These are phyloP conservation scores for Drosophila seclusa DNA, from an alignment of 2,888 invertebrate species.

Conservation along the genomic window DNA sequence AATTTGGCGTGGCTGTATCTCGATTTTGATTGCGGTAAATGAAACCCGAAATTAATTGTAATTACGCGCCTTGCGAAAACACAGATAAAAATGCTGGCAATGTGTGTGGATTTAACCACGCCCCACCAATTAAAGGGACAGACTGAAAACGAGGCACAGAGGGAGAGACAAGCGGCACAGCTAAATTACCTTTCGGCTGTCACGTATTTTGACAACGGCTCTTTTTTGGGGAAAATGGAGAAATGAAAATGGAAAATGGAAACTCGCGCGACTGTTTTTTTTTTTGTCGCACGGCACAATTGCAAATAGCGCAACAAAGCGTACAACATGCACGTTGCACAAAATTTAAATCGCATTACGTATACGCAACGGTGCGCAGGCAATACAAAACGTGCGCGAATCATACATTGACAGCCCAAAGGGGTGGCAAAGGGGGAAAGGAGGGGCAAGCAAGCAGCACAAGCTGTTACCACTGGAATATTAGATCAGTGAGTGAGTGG, in stretches of 20 bases:
- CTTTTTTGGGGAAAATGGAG: conserved; percentile 25
- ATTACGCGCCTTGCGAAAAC: conserved; percentile 56
- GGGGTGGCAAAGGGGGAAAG: neutral
- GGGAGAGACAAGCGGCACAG: neutral
- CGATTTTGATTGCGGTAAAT: conserved; percentile 72
- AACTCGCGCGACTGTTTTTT: conserved; percentile 7
- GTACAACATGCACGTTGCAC: conserved; percentile 52
- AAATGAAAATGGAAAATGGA: conserved; percentile 47
- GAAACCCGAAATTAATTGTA: conserved; percentile 77
- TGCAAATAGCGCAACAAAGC: conserved; percentile 53
- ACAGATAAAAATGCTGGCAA: conserved; percentile 36
- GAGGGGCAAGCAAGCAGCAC: neutral
- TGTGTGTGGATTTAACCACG: conserved; percentile 18
- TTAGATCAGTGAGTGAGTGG: conserved; percentile 14
- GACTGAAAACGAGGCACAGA: too few relatives aligned
- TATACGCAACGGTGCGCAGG: conserved; percentile 72
- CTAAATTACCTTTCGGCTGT: conserved; percentile 43
- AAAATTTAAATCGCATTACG: conserved; percentile 77
- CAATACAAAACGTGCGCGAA: conserved; percentile 62
- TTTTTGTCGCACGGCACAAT: conserved; percentile 20
- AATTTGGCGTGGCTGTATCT: conserved; percentile 50
- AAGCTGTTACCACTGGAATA: conserved; percentile 16
- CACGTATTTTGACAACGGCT: conserved; percentile 58
- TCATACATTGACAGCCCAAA: conserved; percentile 36
- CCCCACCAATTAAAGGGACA: neutral